Evolutionary conservation across 2,797 vertebrate species (phyloP).

Genomic region (Liasis olivaceus): DNA sequence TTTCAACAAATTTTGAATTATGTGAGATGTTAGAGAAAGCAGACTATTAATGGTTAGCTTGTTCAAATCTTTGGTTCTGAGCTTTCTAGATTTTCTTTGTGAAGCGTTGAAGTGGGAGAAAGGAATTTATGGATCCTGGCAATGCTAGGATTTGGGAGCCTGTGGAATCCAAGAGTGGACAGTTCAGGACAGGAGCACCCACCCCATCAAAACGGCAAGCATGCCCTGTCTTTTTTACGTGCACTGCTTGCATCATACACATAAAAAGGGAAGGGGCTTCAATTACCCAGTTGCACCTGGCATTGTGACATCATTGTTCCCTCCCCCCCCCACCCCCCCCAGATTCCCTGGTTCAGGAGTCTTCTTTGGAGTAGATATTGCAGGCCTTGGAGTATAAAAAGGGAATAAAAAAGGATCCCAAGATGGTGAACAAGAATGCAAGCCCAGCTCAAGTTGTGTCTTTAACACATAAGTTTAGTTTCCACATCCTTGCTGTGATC

Average conservation of each 20-base stretch:
- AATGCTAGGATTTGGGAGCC: not conserved
- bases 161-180: not conserved
- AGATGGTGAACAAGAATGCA: not conserved
- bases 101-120: not conserved
- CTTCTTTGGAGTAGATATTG: not conserved
- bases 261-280: not conserved
- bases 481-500: not conserved
- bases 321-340: not conserved
- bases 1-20: not conserved
- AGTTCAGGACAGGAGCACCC: not conserved
- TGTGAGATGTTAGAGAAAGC: not conserved
- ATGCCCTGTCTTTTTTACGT: not conserved
- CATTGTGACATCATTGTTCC: not conserved
- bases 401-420: not conserved
- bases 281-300: not conserved
- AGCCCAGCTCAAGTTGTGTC: not conserved
- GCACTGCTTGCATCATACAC: not conserved
- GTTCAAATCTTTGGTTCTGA: not conserved
- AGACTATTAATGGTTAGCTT: not conserved
- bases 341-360: not conserved
- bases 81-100: not conserved
- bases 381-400: not conserved
- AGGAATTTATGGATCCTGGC: not conserved
- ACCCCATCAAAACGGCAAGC: not conserved
- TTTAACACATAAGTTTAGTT: not conserved